phyloP scores from a whole-genome alignment of 2,888 invertebrate genomes.

The Hylaea fasciaria region DNA sequence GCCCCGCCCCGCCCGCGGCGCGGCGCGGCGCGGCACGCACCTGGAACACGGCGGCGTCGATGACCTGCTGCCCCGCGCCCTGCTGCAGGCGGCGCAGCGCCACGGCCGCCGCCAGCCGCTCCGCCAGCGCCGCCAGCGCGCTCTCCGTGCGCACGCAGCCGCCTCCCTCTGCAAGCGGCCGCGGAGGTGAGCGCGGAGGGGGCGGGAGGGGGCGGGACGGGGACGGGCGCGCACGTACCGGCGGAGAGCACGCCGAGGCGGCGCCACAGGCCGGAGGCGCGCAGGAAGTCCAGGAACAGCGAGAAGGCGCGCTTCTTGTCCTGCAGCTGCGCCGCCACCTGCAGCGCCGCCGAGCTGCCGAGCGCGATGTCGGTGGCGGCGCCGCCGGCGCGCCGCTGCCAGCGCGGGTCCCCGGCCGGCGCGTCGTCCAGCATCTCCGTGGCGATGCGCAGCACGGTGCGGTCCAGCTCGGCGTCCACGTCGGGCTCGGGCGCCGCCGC shows the following conservation, averaged over 20 bases:
- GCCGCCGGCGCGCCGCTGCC: conserved; percentile 61
- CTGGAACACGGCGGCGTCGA: conserved; percentile 63
- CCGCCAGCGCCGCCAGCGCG: conserved; percentile 90
- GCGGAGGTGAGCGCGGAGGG: too few relatives aligned
- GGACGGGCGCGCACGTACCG: too few relatives aligned
- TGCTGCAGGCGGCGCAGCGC: conserved; percentile 87
- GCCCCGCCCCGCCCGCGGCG: conserved; percentile 85
- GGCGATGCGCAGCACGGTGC: conserved; percentile 83
- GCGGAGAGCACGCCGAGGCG: conserved; percentile 75
- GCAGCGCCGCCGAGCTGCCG: conserved; percentile 91
- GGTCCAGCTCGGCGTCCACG: conserved; percentile 70
- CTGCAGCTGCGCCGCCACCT: conserved; percentile 92
- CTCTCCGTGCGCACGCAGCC: conserved; percentile 66
- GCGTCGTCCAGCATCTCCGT: conserved; percentile 93
- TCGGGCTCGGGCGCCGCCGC: conserved; percentile 26
- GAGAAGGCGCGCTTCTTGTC: conserved; percentile 94
- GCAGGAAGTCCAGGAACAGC: conserved; percentile 90
- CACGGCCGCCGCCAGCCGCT: conserved; percentile 91
- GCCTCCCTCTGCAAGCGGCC: conserved; percentile 64
- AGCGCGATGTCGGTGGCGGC: conserved; percentile 76
- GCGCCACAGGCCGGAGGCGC: conserved; percentile 87
- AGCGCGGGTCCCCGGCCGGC: conserved; percentile 93
- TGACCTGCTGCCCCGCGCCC: conserved; percentile 61
- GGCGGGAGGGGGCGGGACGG: too few relatives aligned
- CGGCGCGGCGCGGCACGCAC: conserved; percentile 75